Conservation (phyloP, 2,113 vertebrate genomes). For the Gallinago media region DNA sequence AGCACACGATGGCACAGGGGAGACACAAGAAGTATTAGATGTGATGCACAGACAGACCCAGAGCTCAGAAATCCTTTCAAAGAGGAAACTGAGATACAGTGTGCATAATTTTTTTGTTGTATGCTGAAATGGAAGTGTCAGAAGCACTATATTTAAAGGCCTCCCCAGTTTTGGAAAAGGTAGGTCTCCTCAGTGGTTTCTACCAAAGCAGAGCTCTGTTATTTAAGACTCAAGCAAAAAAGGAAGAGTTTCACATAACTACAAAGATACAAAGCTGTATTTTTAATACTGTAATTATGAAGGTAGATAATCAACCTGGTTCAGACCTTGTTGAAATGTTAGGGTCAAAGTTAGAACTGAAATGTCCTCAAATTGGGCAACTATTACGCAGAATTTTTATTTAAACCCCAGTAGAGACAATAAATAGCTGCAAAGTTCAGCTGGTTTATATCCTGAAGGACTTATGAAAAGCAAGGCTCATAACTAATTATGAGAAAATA, state of each 20-base stretch:
- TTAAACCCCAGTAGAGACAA: background rate
- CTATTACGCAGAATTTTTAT: background rate
- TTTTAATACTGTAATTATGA: background rate
- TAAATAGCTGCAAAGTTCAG: background rate
- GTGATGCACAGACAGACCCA: background rate
- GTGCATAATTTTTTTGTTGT: background rate
- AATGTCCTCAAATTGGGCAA: background rate
- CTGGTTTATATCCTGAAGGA: background rate
- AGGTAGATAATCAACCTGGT: background rate
- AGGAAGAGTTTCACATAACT: background rate
- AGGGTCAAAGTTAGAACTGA: background rate
- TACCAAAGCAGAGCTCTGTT: background rate
- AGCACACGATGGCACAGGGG: background rate
- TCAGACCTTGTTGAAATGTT: background rate
- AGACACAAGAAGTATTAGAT: background rate
- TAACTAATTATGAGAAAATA: background rate
- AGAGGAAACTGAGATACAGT: background rate
- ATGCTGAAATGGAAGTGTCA: background rate
- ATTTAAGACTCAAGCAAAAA: background rate
- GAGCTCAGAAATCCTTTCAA: background rate
- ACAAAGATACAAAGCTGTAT: background rate
- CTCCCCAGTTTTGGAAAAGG: background rate
- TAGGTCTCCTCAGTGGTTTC: background rate
- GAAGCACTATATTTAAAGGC: background rate
- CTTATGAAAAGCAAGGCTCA: background rate